Conservation (phyloP, 2,888 invertebrate genomes). For the Drosophila mayaguana region DNA sequence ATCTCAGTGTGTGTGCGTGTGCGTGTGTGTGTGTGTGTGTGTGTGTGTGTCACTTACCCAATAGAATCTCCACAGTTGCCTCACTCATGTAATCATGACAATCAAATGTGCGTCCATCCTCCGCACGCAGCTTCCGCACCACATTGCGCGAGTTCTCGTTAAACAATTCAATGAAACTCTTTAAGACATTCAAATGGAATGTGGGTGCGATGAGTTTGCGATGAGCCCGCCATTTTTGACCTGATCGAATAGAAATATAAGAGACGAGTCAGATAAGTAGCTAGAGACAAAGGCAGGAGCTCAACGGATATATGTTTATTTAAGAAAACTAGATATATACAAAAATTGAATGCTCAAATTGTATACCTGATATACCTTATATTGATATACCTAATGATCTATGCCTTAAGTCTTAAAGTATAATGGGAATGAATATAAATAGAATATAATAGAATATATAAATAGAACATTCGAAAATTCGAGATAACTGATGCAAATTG, state of each 20-base stretch:
- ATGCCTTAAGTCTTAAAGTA: no score
- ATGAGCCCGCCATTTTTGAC: conserved; percentile 94
- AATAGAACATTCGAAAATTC: background rate
- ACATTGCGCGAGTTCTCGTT: conserved; percentile 92
- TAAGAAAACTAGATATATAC: no score
- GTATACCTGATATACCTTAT: no score
- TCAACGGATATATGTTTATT: no score
- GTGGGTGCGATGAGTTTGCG: conserved; percentile 94
- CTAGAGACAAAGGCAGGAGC: no score
- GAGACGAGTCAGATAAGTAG: no score
- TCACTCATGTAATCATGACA: conserved; percentile 94
- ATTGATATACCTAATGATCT: no score
- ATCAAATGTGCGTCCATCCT: conserved; percentile 89
- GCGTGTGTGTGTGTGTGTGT: background rate
- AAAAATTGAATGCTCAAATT: no score
- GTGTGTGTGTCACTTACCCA: conserved; percentile 86
- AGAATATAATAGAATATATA: no score
- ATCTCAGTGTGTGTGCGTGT: background rate
- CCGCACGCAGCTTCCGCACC: conserved; percentile 90
- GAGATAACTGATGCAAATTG: background rate
- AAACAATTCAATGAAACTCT: conserved; percentile 94
- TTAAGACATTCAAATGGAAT: conserved; percentile 94
- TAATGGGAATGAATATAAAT: background rate
- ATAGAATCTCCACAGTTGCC: conserved; percentile 92
- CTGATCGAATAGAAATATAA: conserved; percentile 83